Conservation (phyloP, 2,888 invertebrate genomes). For the Leucoptera coffeella region DNA sequence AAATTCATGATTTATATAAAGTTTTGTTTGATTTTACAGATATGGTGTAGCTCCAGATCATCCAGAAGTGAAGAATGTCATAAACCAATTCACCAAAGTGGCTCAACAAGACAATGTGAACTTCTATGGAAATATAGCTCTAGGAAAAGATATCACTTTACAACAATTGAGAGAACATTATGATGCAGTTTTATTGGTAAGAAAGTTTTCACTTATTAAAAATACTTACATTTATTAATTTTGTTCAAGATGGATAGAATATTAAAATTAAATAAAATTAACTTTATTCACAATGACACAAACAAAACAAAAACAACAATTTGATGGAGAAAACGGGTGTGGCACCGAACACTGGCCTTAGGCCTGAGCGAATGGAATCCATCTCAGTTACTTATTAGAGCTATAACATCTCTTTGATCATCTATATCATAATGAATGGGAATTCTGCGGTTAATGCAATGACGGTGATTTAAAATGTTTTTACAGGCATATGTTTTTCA, state of each 20-base stretch:
- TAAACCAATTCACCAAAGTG: constrained; percentile 88
- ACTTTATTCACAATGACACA: no score
- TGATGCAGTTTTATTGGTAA: constrained; percentile 85
- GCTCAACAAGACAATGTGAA: constrained; percentile 69
- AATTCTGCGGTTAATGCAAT: no score
- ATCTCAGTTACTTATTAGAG: background rate
- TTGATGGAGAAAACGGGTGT: no score
- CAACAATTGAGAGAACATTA: constrained; percentile 73
- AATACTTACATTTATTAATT: constrained; percentile 49
- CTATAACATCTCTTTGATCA: no score
- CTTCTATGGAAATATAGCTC: constrained; percentile 83
- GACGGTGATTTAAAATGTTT: no score
- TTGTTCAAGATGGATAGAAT: no score
- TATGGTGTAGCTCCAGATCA: constrained; percentile 99
- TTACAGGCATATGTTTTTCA: constrained; percentile 1
- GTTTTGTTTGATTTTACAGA: constrained; percentile 20
- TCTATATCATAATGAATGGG: no score
- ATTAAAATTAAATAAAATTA: no score
- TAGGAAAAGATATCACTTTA: constrained; percentile 77
- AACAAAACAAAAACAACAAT: no score
- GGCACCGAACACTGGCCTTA: no score
- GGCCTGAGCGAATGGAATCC: no score
- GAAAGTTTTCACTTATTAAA: constrained; percentile 27
- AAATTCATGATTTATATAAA: background rate
- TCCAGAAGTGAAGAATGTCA: constrained; percentile 98